phyloP scores from a whole-genome alignment of 2,888 invertebrate genomes.

The Phragmatobia fuliginosa region DNA sequence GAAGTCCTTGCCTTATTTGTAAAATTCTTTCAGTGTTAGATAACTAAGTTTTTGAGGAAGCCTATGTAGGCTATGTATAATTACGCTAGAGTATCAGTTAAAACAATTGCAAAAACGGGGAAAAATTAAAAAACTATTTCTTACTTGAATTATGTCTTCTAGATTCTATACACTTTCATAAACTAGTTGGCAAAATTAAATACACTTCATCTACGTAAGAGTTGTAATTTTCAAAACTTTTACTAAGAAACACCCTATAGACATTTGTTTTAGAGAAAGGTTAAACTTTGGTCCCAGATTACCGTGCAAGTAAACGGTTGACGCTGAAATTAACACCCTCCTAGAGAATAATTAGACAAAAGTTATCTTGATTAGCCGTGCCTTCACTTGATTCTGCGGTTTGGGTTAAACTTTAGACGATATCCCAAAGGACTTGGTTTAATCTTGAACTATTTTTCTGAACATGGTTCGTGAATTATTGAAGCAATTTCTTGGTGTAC shows the following conservation, averaged over 20 bases:
- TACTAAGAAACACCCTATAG: not conserved
- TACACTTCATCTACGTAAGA: not conserved
- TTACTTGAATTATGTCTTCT: not conserved
- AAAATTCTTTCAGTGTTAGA: too few relatives aligned
- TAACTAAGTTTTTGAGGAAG: too few relatives aligned
- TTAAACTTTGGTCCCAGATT: not conserved
- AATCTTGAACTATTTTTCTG: constrained; percentile 3
- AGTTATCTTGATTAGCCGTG: constrained; percentile 28
- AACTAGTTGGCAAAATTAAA: not conserved
- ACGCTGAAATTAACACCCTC: constrained; percentile 37
- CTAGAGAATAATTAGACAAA: constrained; percentile 35
- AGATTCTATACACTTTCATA: not conserved
- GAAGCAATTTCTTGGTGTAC: not conserved
- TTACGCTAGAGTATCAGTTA: too few relatives aligned
- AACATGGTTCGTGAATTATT: constrained; percentile 4
- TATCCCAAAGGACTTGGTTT: constrained; percentile 6
- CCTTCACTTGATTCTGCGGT: constrained; percentile 22
- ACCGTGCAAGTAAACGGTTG: constrained; percentile 20
- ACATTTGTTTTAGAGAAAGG: constrained; percentile 12
- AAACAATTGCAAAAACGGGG: too few relatives aligned
- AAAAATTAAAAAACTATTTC: too few relatives aligned
- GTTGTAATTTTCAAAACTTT: not conserved
- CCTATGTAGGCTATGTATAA: too few relatives aligned
- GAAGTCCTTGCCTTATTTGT: too few relatives aligned
- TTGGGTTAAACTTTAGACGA: constrained; percentile 23